Base-by-base conservation (phyloP, 2,888 invertebrate species). In the Dorcus parallelipipedus region DNA sequence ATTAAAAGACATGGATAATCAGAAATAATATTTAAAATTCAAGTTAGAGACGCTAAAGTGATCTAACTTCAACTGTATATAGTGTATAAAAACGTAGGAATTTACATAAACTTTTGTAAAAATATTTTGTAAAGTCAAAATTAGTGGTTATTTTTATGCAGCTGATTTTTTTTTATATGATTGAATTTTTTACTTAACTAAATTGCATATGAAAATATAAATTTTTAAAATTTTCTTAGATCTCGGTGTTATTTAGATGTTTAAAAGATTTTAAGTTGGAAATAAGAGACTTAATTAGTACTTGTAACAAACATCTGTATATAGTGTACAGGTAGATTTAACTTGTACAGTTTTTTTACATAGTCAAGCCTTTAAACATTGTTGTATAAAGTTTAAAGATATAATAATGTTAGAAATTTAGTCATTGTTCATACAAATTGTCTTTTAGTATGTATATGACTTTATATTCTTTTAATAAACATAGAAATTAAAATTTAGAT, bases 1-100 rank as follows among this genome's bases (percentile, higher is more conserved):
- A 57, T 63, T 78, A 49, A 77, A 77, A 64, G 71, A 74, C 62
- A 78, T 78, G 78, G 75, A 74, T 60, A 75, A 73, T 58, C 71
- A 72, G 62, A 56, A 57, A 56, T 56, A 60, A 54, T 60, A 58
- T 54, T 57, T 62, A 60, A 52, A 33, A 60, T 42, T 52, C 55
- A 50, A 52, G 55, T 58, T 62, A 51, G 49, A 47, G 47, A 14
- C 48, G 42, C 49, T 43, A 50, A 56, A 38, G 38, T 40, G 39
- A 61, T 51, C 56, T 55, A 59, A 54, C 50, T 54, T 58, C 50
- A 14, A 38, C 33, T 59, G 56, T 60, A 62, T 60, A 63, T 61
- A 61, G 43, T 63, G 59, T 61, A 63, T 38, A 61, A 59, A 54
- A 57, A 53, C 6, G 26, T 33, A 33, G 26, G 1, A 33, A 6